Evolutionary conservation across 2,113 vertebrate genomes (phyloP).

Genomic region (Triplophysa rosa): DNA sequence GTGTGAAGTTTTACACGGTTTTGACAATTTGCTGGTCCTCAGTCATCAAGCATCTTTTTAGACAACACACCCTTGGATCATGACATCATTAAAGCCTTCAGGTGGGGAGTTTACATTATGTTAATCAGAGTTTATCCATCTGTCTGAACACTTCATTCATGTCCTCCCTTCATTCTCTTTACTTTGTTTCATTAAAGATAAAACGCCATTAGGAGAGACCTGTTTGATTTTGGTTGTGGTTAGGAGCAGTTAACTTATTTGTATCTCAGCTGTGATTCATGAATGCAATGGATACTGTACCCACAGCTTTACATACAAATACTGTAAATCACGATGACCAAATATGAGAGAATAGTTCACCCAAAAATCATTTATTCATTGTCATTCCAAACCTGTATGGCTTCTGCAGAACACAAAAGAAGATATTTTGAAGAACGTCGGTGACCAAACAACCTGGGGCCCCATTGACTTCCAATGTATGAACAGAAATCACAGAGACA

Average conservation of each 20-base stretch:
- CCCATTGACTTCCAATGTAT: no score
- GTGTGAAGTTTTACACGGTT: neutral
- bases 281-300: neutral
- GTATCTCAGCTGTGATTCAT: neutral
- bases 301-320: neutral
- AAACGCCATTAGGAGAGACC: neutral
- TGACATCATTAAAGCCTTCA: neutral
- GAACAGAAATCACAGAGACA: no score
- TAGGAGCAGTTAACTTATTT: slow-evolving; percentile 8
- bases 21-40: neutral
- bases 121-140: neutral
- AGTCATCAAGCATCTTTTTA: no score
- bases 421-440: no score
- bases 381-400: no score
- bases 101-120: neutral
- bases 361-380: no score
- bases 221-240: neutral
- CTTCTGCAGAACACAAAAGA: no score
- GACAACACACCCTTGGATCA: neutral
- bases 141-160: neutral
- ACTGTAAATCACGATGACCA: neutral
- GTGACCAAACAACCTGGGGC: no score
- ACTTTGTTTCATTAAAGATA: neutral
- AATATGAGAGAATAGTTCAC: neutral
- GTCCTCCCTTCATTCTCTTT: neutral